These are phyloP conservation scores for Noctua janthe DNA, from an alignment of 2,888 invertebrate genomes.

Conservation along the genomic window DNA sequence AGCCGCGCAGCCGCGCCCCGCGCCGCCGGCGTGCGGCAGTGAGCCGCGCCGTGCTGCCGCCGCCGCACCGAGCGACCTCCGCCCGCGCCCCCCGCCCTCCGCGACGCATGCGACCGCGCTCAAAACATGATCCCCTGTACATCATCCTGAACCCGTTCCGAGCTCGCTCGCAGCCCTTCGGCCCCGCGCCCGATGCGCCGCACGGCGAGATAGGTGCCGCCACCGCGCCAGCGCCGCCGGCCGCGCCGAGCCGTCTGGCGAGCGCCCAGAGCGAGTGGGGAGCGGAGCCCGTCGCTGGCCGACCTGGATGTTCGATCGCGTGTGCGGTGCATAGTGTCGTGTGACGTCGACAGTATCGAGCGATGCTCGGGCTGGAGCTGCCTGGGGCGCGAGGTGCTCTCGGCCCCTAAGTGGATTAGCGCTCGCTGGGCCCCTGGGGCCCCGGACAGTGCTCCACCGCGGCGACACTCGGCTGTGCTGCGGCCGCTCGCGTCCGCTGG, in stretches of 20 bases:
- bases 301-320: constrained; percentile 39
- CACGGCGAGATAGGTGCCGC: constrained; percentile 48
- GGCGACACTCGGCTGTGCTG: constrained; percentile 18
- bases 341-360: constrained; percentile 53
- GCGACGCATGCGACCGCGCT: constrained; percentile 13
- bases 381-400: constrained; percentile 4
- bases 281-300: constrained; percentile 16
- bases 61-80: constrained; percentile 46
- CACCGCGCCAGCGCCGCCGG: constrained; percentile 11
- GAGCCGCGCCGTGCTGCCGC: constrained; percentile 54
- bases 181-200: constrained; percentile 36
- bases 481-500: constrained; percentile 34
- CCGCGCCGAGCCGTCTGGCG: constrained; percentile 60
- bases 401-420: constrained; percentile 49
- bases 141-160: constrained; percentile 33
- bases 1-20: constrained; percentile 39
- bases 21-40: constrained; percentile 40
- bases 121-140: constrained; percentile 41
- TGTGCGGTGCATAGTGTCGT: constrained; percentile 50
- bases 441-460: constrained; percentile 3
- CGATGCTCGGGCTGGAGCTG: constrained; percentile 34
- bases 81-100: constrained; percentile 16
- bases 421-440: constrained; percentile 4
- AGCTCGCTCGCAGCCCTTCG: background rate
- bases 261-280: constrained; percentile 1